Base-by-base conservation (phyloP, 92 coral and sea anemone species). In the Parazoanthus swiftii region DNA sequence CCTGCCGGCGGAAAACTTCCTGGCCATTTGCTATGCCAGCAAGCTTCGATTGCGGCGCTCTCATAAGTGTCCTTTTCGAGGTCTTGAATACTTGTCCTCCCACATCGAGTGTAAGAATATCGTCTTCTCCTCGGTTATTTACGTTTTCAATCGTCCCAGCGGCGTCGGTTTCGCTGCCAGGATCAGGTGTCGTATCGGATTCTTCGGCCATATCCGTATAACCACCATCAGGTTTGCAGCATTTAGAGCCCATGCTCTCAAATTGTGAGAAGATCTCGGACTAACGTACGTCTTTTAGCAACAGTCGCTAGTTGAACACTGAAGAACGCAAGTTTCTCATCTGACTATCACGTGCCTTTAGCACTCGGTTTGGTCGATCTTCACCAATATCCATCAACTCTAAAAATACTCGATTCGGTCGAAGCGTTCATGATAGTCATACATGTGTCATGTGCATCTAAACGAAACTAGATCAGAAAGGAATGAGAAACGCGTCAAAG, bases 1-100 rank as follows among this genome's bases (percentile, higher is more conserved):
- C 95, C 86, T 96, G 98, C 13, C 95, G 92, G 94, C 98, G 95
- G 81, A 94, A 94, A 67, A 98, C 98, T 71, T 98, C 98, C n/a
- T 94, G 92, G 75, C 95, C 98, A 51, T 93, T 91, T 6, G 95
- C 91, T 21, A 95, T 93, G 2, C 86, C 92, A 58, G 94, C 95
- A 63, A 94, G 95, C 82, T 90, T 65, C 83, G 81, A 81, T 15
- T 87, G 89, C 33, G 92, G 91, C 86, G 95, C 88, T 48, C 98
- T 82, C 6, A 98, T 38, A 39, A 82, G 86, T 14, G 86, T 82
- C 13, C 56, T 66, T 39, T 39, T 82, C 39, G 86, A 82, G 6
- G 86, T 82, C 76, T 82, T 82, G 38, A 82, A 82, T 23, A 82
- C 37, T 18, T 71, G 86, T 66, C 86, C 86, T 14, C 86, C 86